Evolutionary conservation across 2,113 vertebrate genomes (phyloP), one percentile per base, ranked within the genome.

Genomic region (Abramis brama): DNA sequence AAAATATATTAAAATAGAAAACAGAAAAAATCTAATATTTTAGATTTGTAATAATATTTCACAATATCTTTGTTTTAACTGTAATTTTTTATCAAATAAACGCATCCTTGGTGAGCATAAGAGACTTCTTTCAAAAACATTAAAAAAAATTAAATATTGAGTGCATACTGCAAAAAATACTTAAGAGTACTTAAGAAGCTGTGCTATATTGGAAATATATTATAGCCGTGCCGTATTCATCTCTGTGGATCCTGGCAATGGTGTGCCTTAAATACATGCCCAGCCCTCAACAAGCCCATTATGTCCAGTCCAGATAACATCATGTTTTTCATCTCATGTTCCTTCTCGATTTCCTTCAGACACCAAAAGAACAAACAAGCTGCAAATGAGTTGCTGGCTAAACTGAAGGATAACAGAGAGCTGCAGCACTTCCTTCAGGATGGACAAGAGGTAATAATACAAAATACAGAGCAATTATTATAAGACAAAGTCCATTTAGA

Each of bases 401-500:
- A 96, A 64, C 95, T 99, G 36, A 95, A 96, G 85, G 98, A 99
- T 86, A 99, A 99, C 91, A 93, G 96, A 50, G 97, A 97, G 88
- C 95, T 98, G 52, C 98, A 99, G 90, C 96, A 95, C 68, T 99
- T 99, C 94, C 93, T 99, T 6, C 97, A 99, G 89, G 97, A 99
- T 3, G 96, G 96, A 85, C 97, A 98, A 15, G 97, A 99, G 96
- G 97, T 99, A 89, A 45, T 25, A 66, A 78, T 47, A 77, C 45
- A 50, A 64, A 23, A 57, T 55, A 47, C 17, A 30, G 75, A 75
- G 73, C 45, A 77, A 45, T 23, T 39, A 73, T 43, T 43, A 73
- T 43, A 39, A 73, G 23, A 74, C 71, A 74, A 47, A 25, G 73
- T 75, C 43, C n/a, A 47, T 27, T 17, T n/a, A 13, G 6, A 75